Evolutionary conservation across 92 coral and sea anemone genomes (phyloP), one percentile per base, ranked within the genome.

Genomic region (Montipora capitata): DNA sequence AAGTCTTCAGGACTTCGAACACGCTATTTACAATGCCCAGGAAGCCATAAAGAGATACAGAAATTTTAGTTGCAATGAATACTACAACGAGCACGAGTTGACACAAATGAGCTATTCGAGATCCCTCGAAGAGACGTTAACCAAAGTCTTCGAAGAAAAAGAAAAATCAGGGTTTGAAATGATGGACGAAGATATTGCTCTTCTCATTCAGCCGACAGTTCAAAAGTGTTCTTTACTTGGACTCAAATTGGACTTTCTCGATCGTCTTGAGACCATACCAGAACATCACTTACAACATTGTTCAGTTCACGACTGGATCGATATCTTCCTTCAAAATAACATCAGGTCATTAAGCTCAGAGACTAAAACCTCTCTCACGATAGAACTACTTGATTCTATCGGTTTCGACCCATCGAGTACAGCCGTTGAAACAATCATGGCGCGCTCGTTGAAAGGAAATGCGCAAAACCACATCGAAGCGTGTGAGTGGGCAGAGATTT

Each of bases 231-330:
- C 73, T 49, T 70, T 82, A 43, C 89, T 92, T 68, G 95, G 95
- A 2, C 90, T 92, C 52, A 39, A 57, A n/a, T 65, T 77, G 5
- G 90, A 91, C 90, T 90, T 93, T 62, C 81, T 93, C 10, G 80
- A 87, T 11, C 72, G 77, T 6, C 77, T 90, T 45, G 81, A 86
- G 2, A 52, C 39, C 4, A 11, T 90, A 8, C 79, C 89, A 5
- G 42, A 44, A 5, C 84, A 90, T 15, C 72, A 91, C 79, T 51
- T 38, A 14, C 67, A 58, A 6, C 96, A 93, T 54, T 35, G 59
- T 12, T 27, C 84, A 0, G 6, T 78, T 40, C 39, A 56, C 41
- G 92, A 83, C 14, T 93, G 94, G 92, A 64, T 93, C 51, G 70
- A 27, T 35, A 83, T 49, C 77, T 90, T 87, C 54, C 78, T 90